Evolutionary conservation across 2,113 vertebrate genomes (phyloP).

Genomic region (Chaetops frenatus): DNA sequence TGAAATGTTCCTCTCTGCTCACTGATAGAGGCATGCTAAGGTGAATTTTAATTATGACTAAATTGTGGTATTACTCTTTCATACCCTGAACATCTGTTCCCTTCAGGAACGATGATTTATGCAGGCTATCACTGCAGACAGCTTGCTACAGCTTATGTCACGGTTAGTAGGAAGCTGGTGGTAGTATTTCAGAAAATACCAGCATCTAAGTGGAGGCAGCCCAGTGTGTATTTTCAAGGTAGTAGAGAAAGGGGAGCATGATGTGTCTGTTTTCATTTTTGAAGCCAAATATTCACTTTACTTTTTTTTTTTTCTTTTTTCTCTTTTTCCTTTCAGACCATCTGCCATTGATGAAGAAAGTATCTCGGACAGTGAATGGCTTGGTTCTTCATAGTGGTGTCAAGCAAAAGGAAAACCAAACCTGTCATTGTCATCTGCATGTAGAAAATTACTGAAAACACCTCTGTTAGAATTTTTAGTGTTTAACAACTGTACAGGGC

Average conservation of each 20-base stretch:
- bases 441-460: conserved; percentile 37
- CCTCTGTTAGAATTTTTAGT: conserved; percentile 34
- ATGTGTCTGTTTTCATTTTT: conserved; percentile 51
- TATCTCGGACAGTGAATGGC: conserved; percentile 56
- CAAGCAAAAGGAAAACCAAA: conserved; percentile 52
- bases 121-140: conserved; percentile 86
- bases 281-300: conserved; percentile 70
- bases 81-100: conserved; percentile 88
- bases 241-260: neutral
- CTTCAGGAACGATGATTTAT: conserved; percentile 91
- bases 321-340: conserved; percentile 60
- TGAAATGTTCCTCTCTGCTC: conserved; percentile 72
- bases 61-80: conserved; percentile 90
- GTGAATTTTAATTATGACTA: conserved; percentile 93
- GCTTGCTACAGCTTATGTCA: conserved; percentile 88
- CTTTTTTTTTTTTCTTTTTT: neutral
- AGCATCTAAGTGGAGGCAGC: conserved; percentile 64
- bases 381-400: conserved; percentile 47
- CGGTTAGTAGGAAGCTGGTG: conserved; percentile 74
- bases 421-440: conserved; percentile 6
- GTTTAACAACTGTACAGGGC: conserved; percentile 42
- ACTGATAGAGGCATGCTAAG: conserved; percentile 79
- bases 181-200: conserved; percentile 73
- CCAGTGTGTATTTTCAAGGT: conserved; percentile 59
- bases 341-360: conserved; percentile 70